Conservation (phyloP, 2,888 invertebrate species). For the Selenia dentaria region DNA sequence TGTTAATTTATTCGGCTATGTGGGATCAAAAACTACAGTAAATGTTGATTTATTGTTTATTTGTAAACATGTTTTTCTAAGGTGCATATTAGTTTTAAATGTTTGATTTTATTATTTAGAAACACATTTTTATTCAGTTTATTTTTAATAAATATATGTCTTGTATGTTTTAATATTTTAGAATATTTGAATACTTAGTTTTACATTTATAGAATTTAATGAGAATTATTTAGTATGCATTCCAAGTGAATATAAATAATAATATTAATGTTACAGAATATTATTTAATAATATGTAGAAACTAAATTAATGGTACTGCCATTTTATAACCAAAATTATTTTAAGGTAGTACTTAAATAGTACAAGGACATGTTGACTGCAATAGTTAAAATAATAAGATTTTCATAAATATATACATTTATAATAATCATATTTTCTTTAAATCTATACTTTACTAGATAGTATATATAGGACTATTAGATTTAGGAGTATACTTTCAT, state of each 20-base stretch:
- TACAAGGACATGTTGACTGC: constrained; percentile 1
- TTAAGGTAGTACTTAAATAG: constrained; percentile 22
- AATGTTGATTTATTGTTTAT: not conserved
- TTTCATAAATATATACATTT: no score
- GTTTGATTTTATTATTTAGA: not conserved
- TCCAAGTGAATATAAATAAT: constrained; percentile 4
- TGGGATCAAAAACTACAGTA: no score
- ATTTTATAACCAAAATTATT: constrained; percentile 46
- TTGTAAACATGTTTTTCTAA: not conserved
- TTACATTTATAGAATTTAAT: not conserved
- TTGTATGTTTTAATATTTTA: not conserved
- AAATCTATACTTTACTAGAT: no score
- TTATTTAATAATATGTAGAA: not conserved
- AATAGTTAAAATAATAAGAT: not conserved
- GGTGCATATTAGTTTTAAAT: not conserved
- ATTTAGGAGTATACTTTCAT: no score
- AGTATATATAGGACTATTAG: no score
- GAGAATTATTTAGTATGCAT: not conserved
- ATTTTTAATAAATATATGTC: not conserved
- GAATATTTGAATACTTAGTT: not conserved
- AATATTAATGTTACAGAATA: not conserved
- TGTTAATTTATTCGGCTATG: no score
- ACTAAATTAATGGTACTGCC: constrained; percentile 33
- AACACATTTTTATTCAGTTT: not conserved
- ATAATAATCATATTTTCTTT: no score